Base-by-base conservation (phyloP, 2,113 vertebrate species). In the Ictalurus punctatus region DNA sequence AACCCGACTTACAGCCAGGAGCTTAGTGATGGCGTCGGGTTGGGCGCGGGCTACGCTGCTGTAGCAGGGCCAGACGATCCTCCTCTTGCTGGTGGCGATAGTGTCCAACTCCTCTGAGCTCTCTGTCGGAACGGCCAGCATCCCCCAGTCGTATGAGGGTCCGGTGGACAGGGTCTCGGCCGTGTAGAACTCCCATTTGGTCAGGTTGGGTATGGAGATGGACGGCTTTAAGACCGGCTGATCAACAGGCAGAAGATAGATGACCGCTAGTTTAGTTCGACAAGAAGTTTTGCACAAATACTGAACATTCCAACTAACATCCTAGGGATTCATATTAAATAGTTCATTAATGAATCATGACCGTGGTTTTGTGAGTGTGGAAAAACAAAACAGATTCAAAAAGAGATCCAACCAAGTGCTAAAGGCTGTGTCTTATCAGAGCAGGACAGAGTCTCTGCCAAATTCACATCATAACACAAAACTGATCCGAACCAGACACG, bases 41-140 rank as follows among this genome's bases (percentile, higher is more conserved):
- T 99, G 98, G 52, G 96, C 94, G 17, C 94, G 96, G 92, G 93
- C 94, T 88, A 99, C 93, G 27, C 97, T 96, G 91, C 97, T 98
- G 27, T 99, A 99, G 93, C 98, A 99, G 0, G 98, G 98, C 98
- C 98, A 99, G 48, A 99, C 97, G 5, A 98, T 97, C 93, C 96
- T 97, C 93, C 98, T 96, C 92, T 95, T 97, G 17, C 95, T 97
- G 92, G 94, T 96, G 79, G 95, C 86, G 34, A 93, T 84, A 2
- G 96, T 93, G 44, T 97, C 96, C 0, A 89, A 17, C 84, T 98
- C 97, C 85, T 98, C 97, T 0, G 93, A 82, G 88, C 92, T 92
- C 59, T 92, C 92, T 37, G 94, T 92, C 92, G 95, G 96, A 71
- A 95, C 91, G 5, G 95, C 92, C 87, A 96, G 93, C 95, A 96